Base-by-base conservation (phyloP, 2,888 invertebrate species). In the Lithophane semibrunnea region DNA sequence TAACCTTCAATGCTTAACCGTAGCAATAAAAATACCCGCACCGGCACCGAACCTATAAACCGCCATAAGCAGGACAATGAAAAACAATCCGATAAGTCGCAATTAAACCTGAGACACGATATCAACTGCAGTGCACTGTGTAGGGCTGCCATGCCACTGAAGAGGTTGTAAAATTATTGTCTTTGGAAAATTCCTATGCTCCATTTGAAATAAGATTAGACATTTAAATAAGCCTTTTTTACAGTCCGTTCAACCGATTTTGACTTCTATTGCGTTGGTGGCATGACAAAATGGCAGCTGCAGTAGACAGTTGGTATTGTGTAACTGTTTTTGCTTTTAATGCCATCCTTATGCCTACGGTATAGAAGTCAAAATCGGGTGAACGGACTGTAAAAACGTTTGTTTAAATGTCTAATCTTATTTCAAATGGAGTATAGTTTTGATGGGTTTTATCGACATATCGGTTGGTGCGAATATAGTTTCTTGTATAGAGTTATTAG, bases 71-170 rank as follows among this genome's bases (percentile, higher is more conserved):
- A 86, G 88, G 89, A 91, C 91, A 90, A 90, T 91, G 92, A 91
- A 91, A 88, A 90, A 89, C 89, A 90, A 91, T 90, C 80, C 88
- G 91, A 90, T 91, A 91, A 90, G 85, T 83, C 68, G 86, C 89
- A 88, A 90, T 91, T 89, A 90, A 91, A 91, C 91, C 73, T 88
- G 91, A 89, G 85, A 84, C 90, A 79, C 68, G 78, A 89, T 91
- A 91, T 91, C 84, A 89, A 84, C 87, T 79, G 81, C 85, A 68
- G 44, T 86, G 87, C 84, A 80, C 65, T 61, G 67, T n/a, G 29
- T 86, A 91, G 91, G 92, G 92, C 16, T 91, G 85, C 54, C 77
- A 78, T 52, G 21, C 21, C 52, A 49, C 82, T 44, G 5, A 9
- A 13, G 2, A 44, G 5, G 0, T 24, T 21, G 12, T 9, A 2